Percentiles rank a stretch among this genome's conserved stretches.
These are phyloP conservation scores for Dendrophyllia cribrosa DNA, from an alignment of 64 coral and sea anemone species.

Conservation along the genomic window DNA sequence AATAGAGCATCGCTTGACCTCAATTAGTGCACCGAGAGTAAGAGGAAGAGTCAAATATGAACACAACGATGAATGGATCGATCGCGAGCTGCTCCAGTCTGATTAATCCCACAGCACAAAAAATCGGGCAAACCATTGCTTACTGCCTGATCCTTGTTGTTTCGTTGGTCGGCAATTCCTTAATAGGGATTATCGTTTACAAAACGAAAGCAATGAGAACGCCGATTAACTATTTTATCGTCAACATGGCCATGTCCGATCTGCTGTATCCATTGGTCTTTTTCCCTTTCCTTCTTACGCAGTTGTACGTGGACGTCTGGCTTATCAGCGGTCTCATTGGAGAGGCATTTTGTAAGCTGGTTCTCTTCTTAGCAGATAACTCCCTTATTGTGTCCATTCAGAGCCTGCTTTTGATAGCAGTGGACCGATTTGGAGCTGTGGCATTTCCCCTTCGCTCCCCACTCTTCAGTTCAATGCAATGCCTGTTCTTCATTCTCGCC, in stretches of 20 bases:
- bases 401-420: conserved; percentile 28
- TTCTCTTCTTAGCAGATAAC: fast-evolving
- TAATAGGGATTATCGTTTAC: background rate
- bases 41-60: too few species aligned
- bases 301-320: background rate
- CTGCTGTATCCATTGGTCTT: background rate
- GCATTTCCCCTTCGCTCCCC: background rate
- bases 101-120: background rate
- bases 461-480: background rate
- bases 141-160: background rate
- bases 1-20: too few species aligned
- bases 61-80: too few species aligned
- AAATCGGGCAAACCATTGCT: background rate
- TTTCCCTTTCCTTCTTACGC: background rate
- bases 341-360: background rate
- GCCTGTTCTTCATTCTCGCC: background rate
- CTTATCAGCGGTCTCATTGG: background rate
- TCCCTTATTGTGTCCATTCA: background rate
- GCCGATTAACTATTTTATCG: background rate
- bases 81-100: background rate
- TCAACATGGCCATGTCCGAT: conserved; percentile 3
- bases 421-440: conserved; percentile 4
- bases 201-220: background rate
- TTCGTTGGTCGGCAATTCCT: conserved; percentile 2
- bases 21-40: too few species aligned